phyloP scores from a whole-genome alignment of 2,113 vertebrate species.

The Leptobrachium leishanense region DNA sequence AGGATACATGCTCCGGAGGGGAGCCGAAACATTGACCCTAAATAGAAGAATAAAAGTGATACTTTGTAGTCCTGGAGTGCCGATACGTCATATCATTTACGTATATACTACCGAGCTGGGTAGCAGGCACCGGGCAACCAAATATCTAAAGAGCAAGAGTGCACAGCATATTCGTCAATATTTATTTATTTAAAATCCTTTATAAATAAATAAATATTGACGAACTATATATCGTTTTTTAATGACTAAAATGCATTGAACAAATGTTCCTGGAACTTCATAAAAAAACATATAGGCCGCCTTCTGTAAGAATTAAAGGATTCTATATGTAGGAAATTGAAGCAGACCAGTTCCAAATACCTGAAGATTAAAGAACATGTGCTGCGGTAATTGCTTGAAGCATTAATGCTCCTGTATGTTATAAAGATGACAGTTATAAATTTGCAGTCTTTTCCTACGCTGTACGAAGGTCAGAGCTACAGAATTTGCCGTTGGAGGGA shows the following conservation, averaged over 20 bases:
- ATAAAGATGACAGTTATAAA: constrained; percentile 50
- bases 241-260: neutral
- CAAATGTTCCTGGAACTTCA: constrained; percentile 5
- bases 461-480: constrained; percentile 35
- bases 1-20: no score
- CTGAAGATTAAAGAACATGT: constrained; percentile 20
- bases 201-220: no score
- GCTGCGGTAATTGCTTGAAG: constrained; percentile 25
- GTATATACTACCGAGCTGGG: no score
- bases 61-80: no score
- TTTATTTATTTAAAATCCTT: no score
- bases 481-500: constrained; percentile 13
- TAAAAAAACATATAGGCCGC: constrained; percentile 12
- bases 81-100: no score
- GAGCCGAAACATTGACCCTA: no score
- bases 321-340: neutral
- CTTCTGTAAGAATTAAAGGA: constrained; percentile 1
- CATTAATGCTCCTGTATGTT: constrained; percentile 36
- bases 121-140: no score
- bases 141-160: no score
- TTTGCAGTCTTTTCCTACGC: constrained; percentile 47
- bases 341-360: neutral
- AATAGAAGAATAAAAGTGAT: no score
- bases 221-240: neutral
- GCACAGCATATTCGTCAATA: no score